Conservation (phyloP, 2,888 invertebrate species). For the Sepiola atlantica region DNA sequence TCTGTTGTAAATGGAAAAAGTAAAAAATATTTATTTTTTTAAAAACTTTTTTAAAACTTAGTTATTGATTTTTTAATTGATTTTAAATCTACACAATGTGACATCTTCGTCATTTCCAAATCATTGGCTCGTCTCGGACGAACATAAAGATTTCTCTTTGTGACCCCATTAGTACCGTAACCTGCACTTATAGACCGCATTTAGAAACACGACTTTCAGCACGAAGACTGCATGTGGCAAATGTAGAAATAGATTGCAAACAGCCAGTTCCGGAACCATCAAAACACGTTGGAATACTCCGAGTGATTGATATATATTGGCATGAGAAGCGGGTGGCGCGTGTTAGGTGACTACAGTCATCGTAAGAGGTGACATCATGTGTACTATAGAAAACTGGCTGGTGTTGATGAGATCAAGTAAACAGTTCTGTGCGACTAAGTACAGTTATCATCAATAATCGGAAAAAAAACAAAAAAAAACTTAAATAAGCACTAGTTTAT, state of each 20-base stretch:
- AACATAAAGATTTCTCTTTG: neutral
- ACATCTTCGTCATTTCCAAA: neutral
- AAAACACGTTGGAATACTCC: neutral
- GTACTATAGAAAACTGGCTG: neutral
- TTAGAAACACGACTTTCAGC: slow-evolving; percentile 1
- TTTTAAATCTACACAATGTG: neutral
- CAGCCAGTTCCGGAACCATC: neutral
- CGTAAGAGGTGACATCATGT: neutral
- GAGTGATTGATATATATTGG: slow-evolving; percentile 3
- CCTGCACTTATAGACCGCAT: neutral
- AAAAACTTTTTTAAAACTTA: neutral
- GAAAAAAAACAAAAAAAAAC: neutral
- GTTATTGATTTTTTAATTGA: neutral
- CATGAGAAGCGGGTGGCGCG: neutral
- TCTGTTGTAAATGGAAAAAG: no score
- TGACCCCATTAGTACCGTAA: neutral
- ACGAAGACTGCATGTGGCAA: slow-evolving; percentile 32
- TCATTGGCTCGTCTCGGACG: neutral
- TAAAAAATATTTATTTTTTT: no score
- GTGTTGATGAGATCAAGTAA: neutral
- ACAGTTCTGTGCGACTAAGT: neutral
- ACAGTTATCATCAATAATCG: neutral
- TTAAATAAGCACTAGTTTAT: no score
- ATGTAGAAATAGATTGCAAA: slow-evolving; percentile 1
- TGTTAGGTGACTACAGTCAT: neutral